Evolutionary conservation across 2,113 vertebrate species (phyloP), one percentile per base, ranked within the genome.

Genomic region (Rostratula benghalensis): DNA sequence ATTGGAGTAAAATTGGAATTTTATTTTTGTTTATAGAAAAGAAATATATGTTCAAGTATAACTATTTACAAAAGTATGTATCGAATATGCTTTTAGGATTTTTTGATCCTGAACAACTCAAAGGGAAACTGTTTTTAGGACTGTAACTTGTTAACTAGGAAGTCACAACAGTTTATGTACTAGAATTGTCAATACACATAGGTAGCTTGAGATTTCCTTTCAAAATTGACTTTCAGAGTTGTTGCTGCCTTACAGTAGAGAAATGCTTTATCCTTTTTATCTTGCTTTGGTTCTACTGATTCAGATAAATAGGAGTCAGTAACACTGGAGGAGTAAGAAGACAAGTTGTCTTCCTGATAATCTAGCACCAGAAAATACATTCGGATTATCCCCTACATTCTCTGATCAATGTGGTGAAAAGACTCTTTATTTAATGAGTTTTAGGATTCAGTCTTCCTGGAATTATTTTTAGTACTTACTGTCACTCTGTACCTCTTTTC

Each of bases 391-490:
- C 18, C 21, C 7, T 86, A 15, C 18, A 53, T 94, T 94, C 59
- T 65, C 83, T 25, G 12, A 94, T 93, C 50, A 94, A 25, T 17
- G 33, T 71, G 68, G 61, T 95, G 90, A 96, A 94, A 74, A 93
- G 33, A 54, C 74, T 92, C 89, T 70, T 70, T 86, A 91, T 91
- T 97, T 94, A 95, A 95, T 96, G 76, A 93, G 37, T 93, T 96
- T 94, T 78, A 93, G 53, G 97, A 97, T 94, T 63, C 50, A 79
- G 46, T 88, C 64, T 94, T 57, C 93, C 81, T 88, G 61, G 64
- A 94, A 84, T 63, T 97, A 91, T 96, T 97, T 97, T 97, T 96
- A 95, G 74, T 84, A 33, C 27, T 96, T 97, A 57, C 63, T 96
- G 87, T 61, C 67, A 91, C n/a, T 93, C 13, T 33, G 20, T 81